Evolutionary conservation across 2,888 invertebrate genomes (phyloP).

Genomic region (Macaria liturata): DNA sequence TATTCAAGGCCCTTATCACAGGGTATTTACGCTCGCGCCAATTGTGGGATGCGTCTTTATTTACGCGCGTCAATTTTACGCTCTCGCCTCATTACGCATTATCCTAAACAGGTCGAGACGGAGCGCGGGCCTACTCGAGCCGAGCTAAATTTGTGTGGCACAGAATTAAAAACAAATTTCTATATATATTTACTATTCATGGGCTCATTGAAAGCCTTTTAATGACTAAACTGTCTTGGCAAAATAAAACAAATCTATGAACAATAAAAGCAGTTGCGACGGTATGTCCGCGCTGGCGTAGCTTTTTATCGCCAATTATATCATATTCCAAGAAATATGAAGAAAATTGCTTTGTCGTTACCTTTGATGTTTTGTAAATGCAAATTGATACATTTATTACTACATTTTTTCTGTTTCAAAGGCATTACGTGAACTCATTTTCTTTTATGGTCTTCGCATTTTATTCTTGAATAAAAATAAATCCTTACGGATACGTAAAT

Average conservation of each 20-base stretch:
- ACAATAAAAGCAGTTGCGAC: too few relatives aligned
- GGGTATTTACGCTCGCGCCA: slow-evolving; percentile 13
- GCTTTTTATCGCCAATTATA: too few relatives aligned
- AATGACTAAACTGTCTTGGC: too few relatives aligned
- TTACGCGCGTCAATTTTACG: slow-evolving; percentile 20
- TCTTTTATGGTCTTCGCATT: slow-evolving; percentile 2
- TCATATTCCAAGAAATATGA: neutral
- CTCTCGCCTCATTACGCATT: slow-evolving; percentile 15
- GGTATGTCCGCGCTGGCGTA: too few relatives aligned
- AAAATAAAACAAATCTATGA: too few relatives aligned
- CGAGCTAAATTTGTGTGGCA: slow-evolving; percentile 3
- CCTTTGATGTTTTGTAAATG: slow-evolving; percentile 2
- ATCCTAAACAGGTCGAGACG: slow-evolving; percentile 17
- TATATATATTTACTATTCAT: too few relatives aligned
- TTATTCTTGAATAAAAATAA: slow-evolving; percentile 5
- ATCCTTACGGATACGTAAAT: slow-evolving; percentile 6
- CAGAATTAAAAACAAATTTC: too few relatives aligned
- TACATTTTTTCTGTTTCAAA: neutral
- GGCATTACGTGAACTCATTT: slow-evolving; percentile 2
- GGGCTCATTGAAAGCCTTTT: too few relatives aligned
- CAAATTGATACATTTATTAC: slow-evolving; percentile 5
- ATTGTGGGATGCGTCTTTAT: slow-evolving; percentile 12
- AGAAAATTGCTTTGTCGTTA: neutral
- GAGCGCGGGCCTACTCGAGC: slow-evolving; percentile 8
- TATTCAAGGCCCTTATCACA: slow-evolving; percentile 16